Evolutionary conservation across 2,113 vertebrate species (phyloP).

Genomic region (Procavia capensis): DNA sequence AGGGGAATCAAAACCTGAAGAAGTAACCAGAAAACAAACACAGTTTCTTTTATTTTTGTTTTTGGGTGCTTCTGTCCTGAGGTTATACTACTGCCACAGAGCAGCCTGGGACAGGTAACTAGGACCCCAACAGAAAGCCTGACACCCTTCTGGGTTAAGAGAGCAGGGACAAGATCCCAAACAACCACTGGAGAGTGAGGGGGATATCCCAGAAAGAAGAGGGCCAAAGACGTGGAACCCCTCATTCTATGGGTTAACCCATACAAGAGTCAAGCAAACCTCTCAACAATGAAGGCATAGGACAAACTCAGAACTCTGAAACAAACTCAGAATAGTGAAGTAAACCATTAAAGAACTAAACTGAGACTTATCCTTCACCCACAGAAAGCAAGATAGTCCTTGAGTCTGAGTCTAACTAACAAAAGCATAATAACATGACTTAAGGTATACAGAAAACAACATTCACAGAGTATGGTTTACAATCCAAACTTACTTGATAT

Average conservation of each 20-base stretch:
- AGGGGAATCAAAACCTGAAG: background rate
- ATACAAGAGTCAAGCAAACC: background rate
- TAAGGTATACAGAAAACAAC: background rate
- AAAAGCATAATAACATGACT: background rate
- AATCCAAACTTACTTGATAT: background rate
- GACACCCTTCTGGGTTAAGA: background rate
- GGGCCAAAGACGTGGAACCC: background rate
- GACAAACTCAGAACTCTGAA: background rate
- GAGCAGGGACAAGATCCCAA: background rate
- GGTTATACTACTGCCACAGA: background rate
- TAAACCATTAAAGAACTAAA: background rate
- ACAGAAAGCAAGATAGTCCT: background rate
- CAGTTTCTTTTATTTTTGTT: background rate
- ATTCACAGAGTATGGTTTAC: background rate
- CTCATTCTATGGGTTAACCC: background rate
- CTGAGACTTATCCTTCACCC: background rate
- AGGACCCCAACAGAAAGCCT: background rate
- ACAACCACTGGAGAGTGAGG: background rate
- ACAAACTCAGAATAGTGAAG: background rate
- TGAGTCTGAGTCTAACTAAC: background rate
- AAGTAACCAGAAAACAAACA: background rate
- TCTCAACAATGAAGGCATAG: background rate
- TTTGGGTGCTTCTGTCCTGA: background rate
- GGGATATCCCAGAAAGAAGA: background rate
- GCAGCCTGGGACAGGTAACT: background rate